A percentile compares a stretch with the other conserved stretches of the same genome.
Evolutionary conservation across 2,113 vertebrate species (phyloP).

Genomic region (Brachyhypopomus occidentalis): DNA sequence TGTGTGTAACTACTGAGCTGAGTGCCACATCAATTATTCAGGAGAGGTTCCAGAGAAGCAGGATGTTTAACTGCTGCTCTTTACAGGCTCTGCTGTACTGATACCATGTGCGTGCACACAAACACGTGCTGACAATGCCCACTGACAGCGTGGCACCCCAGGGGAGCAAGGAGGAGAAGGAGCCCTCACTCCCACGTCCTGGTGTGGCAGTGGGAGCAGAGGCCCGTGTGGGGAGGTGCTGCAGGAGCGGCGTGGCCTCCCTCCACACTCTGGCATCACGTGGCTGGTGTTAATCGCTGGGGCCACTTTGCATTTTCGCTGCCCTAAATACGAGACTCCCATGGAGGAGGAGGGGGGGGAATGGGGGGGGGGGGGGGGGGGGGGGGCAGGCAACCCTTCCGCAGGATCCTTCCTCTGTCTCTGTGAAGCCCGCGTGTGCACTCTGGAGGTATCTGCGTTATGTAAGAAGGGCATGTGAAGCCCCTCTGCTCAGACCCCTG

Average conservation of each 20-base stretch:
- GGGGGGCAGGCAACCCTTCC: conserved; percentile 50
- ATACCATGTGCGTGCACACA: conserved; percentile 55
- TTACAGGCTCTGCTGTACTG: conserved; percentile 53
- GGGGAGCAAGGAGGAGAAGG: not conserved
- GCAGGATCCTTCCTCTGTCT: conserved; percentile 39
- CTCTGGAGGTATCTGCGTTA: conserved; percentile 61
- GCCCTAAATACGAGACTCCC: conserved; percentile 59
- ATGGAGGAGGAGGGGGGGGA: conserved; percentile 48
- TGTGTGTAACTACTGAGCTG: conserved; percentile 54
- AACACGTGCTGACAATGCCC: conserved; percentile 41
- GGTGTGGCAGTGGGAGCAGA: not conserved
- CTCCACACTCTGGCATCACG: conserved; percentile 49
- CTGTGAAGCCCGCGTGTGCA: conserved; percentile 52
- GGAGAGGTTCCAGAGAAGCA: conserved; percentile 60
- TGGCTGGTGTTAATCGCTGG: conserved; percentile 65
- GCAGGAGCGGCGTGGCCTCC: conserved; percentile 46
- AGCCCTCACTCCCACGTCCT: not conserved
- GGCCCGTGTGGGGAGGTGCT: conserved; percentile 35
- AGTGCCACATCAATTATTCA: conserved; percentile 74
- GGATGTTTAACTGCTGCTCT: conserved; percentile 63
- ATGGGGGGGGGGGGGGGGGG: conserved; percentile 37
- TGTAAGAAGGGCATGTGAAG: conserved; percentile 52
- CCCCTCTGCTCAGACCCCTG: conserved; percentile 60
- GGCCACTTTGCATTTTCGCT: conserved; percentile 59
- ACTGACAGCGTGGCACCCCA: not conserved